Evolutionary conservation across 2,797 vertebrate species (phyloP), one percentile per base, ranked within the genome.

Genomic region (Oreonectes daqikongensis): DNA sequence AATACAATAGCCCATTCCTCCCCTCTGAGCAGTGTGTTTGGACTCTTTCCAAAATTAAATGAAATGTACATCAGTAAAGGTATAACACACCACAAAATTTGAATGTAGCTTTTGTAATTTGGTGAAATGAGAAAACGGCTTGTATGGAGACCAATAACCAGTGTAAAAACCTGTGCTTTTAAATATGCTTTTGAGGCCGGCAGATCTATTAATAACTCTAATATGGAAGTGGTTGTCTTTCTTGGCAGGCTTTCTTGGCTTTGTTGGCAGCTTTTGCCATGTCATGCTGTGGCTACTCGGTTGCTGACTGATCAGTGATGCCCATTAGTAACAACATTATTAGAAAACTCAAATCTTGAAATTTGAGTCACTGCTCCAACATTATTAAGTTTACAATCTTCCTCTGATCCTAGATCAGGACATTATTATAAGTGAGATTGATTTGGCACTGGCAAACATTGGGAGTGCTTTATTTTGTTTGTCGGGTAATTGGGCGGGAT

Each of bases 401-500:
- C 12, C 24, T 40, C 12, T 63, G 17, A 40, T 77, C 12, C 12
- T 52, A 38, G 20, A 26, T 38, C 28, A 61, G 2, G 20, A 53
- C 20, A 20, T 69, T 76, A 35, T 35, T 35, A 35, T 42, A 42
- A 59, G 52, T 35, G n/a, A 68, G 35, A 59, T 52, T 18, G 55
- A 60, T 15, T 77, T 69, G 30, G 44, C 64, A 40, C 32, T 20
- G 40, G 18, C 32, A 53, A 77, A 63, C 28, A 18, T 77, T 40
- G 30, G 2, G 26, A 35, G 68, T 11, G 3, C 38, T 9, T 20
- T 52, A 14, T 67, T 30, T 57, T 42, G 30, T 18, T 4, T 5
- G 40, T 52, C 40, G 65, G 52, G 79, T 85, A 85, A 84, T 81
- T 83, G 86, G 79, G 50, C n/a, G 44, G 32, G 81, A 72, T 63